Evolutionary conservation across 35 echinoderm and acorn worm genomes (phyloP).

Genomic region (Holothuria glaberrima): DNA sequence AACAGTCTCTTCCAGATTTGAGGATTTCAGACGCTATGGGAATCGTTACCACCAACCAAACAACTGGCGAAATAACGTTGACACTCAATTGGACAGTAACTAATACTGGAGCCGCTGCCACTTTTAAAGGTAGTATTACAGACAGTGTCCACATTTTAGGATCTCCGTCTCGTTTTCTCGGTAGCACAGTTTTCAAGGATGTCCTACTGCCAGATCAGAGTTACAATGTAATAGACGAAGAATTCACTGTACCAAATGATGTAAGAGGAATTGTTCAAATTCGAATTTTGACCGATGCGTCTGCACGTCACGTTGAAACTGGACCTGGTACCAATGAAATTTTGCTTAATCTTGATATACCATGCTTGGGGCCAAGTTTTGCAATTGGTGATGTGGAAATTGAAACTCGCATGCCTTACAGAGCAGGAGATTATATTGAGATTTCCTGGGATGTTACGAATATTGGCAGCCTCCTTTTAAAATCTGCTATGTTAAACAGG

Average conservation of each 20-base stretch:
- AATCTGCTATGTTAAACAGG: neutral
- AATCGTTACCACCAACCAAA: neutral
- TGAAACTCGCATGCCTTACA: neutral
- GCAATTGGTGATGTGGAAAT: neutral
- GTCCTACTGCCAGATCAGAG: neutral
- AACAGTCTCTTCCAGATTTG: slow-evolving; percentile 25
- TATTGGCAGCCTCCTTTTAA: neutral
- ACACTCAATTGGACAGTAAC: slow-evolving; percentile 23
- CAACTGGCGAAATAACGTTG: neutral
- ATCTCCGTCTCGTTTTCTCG: neutral
- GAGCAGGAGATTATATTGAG: slow-evolving; percentile 3
- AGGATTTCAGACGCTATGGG: slow-evolving; percentile 3
- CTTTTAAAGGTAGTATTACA: neutral
- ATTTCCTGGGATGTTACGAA: neutral
- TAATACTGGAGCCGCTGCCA: neutral
- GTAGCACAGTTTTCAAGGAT: neutral
- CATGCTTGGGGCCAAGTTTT: slow-evolving; percentile 1
- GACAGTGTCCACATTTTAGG: neutral
- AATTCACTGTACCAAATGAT: neutral
- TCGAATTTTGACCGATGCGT: neutral
- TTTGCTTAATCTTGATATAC: neutral
- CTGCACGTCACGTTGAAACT: neutral
- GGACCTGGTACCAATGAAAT: slow-evolving; percentile 21
- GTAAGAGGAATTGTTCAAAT: slow-evolving; percentile 22
- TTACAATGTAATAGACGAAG: slow-evolving; percentile 23